A percentile compares a stretch with the other conserved stretches of the same genome.
phyloP scores from a whole-genome alignment of 2,888 invertebrate genomes.

The Rotaria sp. region DNA sequence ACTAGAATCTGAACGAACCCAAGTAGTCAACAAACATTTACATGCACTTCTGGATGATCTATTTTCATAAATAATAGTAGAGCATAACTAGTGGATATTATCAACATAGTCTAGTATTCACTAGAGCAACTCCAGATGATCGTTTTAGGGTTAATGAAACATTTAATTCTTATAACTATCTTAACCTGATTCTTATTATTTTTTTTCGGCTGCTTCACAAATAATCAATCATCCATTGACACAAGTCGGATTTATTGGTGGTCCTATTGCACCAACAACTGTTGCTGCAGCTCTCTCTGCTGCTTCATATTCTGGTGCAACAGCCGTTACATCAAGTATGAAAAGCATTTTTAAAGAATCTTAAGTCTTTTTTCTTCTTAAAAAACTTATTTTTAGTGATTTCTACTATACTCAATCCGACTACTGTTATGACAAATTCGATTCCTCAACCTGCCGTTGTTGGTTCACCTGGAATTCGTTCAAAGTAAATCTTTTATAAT shows the following conservation, averaged over 20 bases:
- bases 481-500: background rate
- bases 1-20: no score
- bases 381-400: background rate
- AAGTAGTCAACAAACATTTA: no score
- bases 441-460: background rate
- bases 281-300: conserved; percentile 1
- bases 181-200: background rate
- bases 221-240: background rate
- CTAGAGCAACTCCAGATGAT: no score
- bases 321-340: conserved; percentile 12
- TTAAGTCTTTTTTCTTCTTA: background rate
- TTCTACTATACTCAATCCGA: background rate
- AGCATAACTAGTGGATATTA: no score
- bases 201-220: background rate
- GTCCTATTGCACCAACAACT: background rate
- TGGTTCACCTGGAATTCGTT: background rate
- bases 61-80: no score
- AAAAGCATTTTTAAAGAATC: background rate
- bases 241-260: background rate
- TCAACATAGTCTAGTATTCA: no score
- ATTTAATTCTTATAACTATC: no score
- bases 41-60: no score
- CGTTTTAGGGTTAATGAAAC: no score
- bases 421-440: background rate
- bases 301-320: background rate